Percentiles rank a stretch among this genome's conserved stretches.
Evolutionary conservation across 2,113 vertebrate genomes (phyloP).

Genomic region (Corythoichthys haematopterus): DNA sequence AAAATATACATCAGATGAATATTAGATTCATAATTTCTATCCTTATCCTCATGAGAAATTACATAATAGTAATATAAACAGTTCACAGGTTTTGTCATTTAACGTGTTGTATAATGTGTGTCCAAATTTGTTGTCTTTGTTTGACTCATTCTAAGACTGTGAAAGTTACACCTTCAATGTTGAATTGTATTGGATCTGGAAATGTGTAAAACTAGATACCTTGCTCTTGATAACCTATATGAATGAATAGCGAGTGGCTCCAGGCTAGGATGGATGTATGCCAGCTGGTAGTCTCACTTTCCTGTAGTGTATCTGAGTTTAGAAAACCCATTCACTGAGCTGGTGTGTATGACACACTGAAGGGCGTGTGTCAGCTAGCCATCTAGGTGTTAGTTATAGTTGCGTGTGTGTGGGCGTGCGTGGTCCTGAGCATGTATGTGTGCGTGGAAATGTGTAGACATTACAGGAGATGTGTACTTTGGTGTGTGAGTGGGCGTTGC

Average conservation of each 20-base stretch:
- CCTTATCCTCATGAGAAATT: background rate
- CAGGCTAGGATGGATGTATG: constrained; percentile 30
- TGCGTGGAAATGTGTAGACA: constrained; percentile 9
- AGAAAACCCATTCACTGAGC: constrained; percentile 35
- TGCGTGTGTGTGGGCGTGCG: constrained; percentile 28
- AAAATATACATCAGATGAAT: constrained; percentile 24
- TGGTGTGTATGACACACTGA: constrained; percentile 34
- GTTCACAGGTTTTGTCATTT: constrained; percentile 3
- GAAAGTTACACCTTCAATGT: constrained; percentile 17
- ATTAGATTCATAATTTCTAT: background rate
- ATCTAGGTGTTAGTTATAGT: constrained; percentile 19
- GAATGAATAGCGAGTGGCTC: constrained; percentile 23
- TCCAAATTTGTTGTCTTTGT: constrained; percentile 1
- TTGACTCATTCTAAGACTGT: constrained; percentile 3
- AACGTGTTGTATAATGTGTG: background rate
- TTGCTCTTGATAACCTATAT: constrained; percentile 25
- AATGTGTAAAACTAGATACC: constrained; percentile 51
- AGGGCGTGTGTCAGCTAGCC: constrained; percentile 48
- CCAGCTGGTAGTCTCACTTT: constrained; percentile 43
- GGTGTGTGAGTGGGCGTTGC: constrained; percentile 34
- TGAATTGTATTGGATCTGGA: constrained; percentile 49
- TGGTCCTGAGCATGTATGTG: constrained; percentile 28
- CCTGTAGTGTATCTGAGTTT: constrained; percentile 40
- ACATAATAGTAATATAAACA: background rate
- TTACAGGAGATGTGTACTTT: constrained; percentile 42